Base-by-base conservation (phyloP, 2,888 invertebrate genomes). In the Melieria omissa region DNA sequence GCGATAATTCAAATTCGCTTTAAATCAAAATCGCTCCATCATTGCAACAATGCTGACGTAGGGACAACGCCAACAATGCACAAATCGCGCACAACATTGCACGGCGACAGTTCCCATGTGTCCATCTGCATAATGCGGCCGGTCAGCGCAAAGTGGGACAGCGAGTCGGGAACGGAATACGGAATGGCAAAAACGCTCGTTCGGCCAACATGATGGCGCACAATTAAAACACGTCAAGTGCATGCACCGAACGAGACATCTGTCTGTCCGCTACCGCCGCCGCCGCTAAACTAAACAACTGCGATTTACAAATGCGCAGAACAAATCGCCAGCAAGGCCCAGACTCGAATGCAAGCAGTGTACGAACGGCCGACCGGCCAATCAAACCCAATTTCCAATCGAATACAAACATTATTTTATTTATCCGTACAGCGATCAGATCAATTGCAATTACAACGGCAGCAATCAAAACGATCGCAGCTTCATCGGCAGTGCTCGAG, bases 381-480 rank as follows among this genome's bases (percentile, higher is more conserved):
- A 70, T 64, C 70, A 57, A 70, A 64, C 46, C 57, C 63, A 70
- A 64, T 64, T 70, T 63, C 44, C 70, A 70, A 70, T 70, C 64
- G 70, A 64, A 70, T 64, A 70, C 64, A 63, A 70, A 64, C 58
- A 70, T 70, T 70, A 70, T 64, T 64, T 70, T 57, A 57, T 70
- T 70, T 70, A 70, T 70, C 70, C 60, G 52, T 29, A 58, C 70
- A 70, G 49, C 70, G 70, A 70, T 70, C 70, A 64, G 70, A 70
- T 70, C 64, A 70, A 64, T 70, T 70, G 70, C 70, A 70, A 70
- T 70, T 70, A 64, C 64, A 70, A 64, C 62, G 10, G 61, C 68
- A 66, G 29, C 63, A 65, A 65, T 65, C 65, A 65, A 44, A n/a
- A 29, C 16, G 14, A 42, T 41, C 42, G 8, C 55, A 58, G 55